Conservation (phyloP, 1,140 invertebrate genomes). For the Magallana ariakensis region DNA sequence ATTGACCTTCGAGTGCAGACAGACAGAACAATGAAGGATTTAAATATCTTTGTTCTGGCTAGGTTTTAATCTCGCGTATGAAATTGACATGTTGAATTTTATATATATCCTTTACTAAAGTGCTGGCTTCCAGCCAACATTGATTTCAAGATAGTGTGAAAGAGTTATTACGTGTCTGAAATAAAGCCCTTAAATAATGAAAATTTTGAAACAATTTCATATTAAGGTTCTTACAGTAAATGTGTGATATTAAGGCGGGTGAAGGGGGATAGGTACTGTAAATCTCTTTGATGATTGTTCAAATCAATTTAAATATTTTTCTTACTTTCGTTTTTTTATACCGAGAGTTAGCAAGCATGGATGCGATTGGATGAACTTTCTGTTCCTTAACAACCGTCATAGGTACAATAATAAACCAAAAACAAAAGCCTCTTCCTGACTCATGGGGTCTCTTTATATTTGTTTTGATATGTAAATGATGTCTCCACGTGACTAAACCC, state of each 20-base stretch:
- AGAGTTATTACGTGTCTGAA: too few species aligned
- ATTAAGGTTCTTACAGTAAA: too few species aligned
- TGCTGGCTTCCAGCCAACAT: neutral
- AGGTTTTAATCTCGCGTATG: neutral
- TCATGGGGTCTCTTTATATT: neutral
- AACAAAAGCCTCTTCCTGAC: neutral
- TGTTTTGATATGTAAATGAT: conserved; percentile 27
- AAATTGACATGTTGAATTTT: neutral
- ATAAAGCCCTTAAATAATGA: too few species aligned
- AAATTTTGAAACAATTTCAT: too few species aligned
- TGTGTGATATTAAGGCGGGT: too few species aligned
- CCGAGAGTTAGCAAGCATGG: neutral
- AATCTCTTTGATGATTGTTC: neutral
- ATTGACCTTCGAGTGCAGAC: neutral
- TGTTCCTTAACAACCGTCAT: neutral
- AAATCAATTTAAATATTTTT: neutral
- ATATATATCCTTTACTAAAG: neutral
- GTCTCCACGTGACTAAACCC: neutral
- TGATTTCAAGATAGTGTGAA: neutral
- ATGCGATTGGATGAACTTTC: neutral
- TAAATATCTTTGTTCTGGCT: neutral
- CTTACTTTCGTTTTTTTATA: neutral
- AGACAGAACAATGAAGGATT: neutral
- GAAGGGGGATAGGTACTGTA: neutral
- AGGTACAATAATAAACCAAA: neutral